A percentile compares a stretch with the other conserved stretches of the same genome.
Evolutionary conservation across 2,888 invertebrate genomes (phyloP).

Genomic region (Candidula unifasciata): DNA sequence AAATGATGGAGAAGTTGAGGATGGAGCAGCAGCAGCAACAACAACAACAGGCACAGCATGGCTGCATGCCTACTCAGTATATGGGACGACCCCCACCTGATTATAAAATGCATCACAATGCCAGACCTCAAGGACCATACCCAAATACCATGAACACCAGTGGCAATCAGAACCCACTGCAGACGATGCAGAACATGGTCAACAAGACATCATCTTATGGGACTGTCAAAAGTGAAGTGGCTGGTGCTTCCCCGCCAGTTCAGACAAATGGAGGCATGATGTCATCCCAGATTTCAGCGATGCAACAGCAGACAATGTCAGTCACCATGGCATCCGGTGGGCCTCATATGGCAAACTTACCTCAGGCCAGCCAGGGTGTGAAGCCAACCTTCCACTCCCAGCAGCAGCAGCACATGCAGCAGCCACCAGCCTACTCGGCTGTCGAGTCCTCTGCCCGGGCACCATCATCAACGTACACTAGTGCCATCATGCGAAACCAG

Average conservation of each 20-base stretch:
- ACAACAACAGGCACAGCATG: slow-evolving; percentile 49
- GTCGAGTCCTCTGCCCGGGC: slow-evolving; percentile 35
- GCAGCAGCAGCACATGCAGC: slow-evolving; percentile 47
- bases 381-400: slow-evolving; percentile 57
- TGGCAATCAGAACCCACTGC: slow-evolving; percentile 65
- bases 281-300: slow-evolving; percentile 67
- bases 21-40: slow-evolving; percentile 55
- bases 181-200: slow-evolving; percentile 77
- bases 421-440: slow-evolving; percentile 34
- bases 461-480: slow-evolving; percentile 65
- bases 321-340: slow-evolving; percentile 44
- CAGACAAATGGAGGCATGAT: slow-evolving; percentile 63
- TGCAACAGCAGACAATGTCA: slow-evolving; percentile 60
- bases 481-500: slow-evolving; percentile 78
- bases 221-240: slow-evolving; percentile 67
- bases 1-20: slow-evolving; percentile 59
- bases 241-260: slow-evolving; percentile 58
- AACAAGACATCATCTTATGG: slow-evolving; percentile 80
- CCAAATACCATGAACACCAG: slow-evolving; percentile 56
- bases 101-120: slow-evolving; percentile 82
- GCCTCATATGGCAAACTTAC: slow-evolving; percentile 47
- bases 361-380: slow-evolving; percentile 52
- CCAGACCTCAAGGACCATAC: slow-evolving; percentile 49
- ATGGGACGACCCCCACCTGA: slow-evolving; percentile 88
- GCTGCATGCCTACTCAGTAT: slow-evolving; percentile 61